Percentiles rank a stretch among this genome's conserved stretches.
Evolutionary conservation across 2,797 vertebrate genomes (phyloP).

Genomic region (Poeciliopsis presidionis): DNA sequence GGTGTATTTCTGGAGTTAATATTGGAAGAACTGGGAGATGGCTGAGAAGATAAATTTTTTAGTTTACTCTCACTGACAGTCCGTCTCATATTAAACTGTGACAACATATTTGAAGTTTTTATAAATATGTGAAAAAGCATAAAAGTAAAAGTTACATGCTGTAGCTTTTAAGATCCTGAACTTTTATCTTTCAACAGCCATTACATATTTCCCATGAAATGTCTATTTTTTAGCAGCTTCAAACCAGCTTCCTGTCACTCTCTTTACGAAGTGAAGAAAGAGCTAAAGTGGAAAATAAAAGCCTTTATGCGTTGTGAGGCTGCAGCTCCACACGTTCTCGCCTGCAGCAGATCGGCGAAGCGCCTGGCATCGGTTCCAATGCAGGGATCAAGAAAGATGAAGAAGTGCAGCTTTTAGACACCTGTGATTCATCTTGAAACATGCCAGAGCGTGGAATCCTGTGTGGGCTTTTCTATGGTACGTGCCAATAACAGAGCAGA

Average conservation of each 20-base stretch:
- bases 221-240: background rate
- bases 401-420: conserved; percentile 31
- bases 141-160: too few relatives aligned
- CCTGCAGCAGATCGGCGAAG: conserved; percentile 34
- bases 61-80: too few relatives aligned
- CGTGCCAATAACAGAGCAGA: background rate
- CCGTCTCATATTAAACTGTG: too few relatives aligned
- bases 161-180: background rate
- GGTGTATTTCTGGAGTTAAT: too few relatives aligned
- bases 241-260: background rate
- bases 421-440: conserved; percentile 35
- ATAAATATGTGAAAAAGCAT: too few relatives aligned
- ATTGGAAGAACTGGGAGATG: too few relatives aligned
- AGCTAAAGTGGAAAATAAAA: conserved; percentile 25
- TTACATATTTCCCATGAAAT: background rate
- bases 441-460: conserved; percentile 18
- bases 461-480: conserved; percentile 21
- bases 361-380: conserved; percentile 20
- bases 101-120: too few relatives aligned
- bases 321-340: conserved; percentile 11
- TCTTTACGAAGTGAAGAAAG: background rate
- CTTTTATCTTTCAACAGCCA: background rate
- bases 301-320: background rate
- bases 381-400: conserved; percentile 24
- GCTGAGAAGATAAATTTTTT: too few relatives aligned